Base-by-base conservation (phyloP, 2,797 vertebrate genomes). In the Podarcis siculus region DNA sequence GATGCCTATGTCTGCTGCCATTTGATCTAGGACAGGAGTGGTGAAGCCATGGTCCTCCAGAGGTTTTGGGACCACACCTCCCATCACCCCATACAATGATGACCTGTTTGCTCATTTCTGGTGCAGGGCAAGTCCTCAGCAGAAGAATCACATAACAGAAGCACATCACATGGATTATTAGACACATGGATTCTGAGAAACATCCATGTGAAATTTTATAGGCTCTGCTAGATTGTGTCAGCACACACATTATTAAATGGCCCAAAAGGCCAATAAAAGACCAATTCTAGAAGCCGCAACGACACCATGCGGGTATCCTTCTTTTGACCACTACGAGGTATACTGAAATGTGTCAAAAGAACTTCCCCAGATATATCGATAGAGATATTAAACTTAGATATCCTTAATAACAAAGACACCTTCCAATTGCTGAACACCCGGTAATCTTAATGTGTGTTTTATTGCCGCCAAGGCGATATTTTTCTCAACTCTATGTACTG, bases 401-500 rank as follows among this genome's bases (percentile, higher is more conserved):
- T 94, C 89, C 85, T 87, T 27, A 85, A 90, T 75, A 92, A 95
- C 90, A 82, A 93, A 92, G 93, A 83, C 85, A 91, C 72, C 83
- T 94, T 95, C 89, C 90, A 90, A 90, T 95, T 94, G 93, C 92
- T 86, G 90, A 95, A 94, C 90, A 94, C 90, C 89, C 87, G 88
- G 92, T 91, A 92, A 92, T 58, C 37, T 88, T 92, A 90, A 96
- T 93, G 91, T 92, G 95, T 94, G 94, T 94, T 96, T 96, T 94
- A 91, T 94, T 91, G 83, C 83, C 90, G 85, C 49, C 49, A 90
- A 94, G 95, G 94, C 93, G 94, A 69, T 95, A 95, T 95, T 92
- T 90, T 92, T 15, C 91, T 93, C 94, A 92, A 90, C 90, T 35
- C 86, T 90, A 90, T 80, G 2, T 87, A 78, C 92, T 96, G 95